Conservation (phyloP, 1,140 invertebrate genomes). For the Pseudomyrmex sp. region DNA sequence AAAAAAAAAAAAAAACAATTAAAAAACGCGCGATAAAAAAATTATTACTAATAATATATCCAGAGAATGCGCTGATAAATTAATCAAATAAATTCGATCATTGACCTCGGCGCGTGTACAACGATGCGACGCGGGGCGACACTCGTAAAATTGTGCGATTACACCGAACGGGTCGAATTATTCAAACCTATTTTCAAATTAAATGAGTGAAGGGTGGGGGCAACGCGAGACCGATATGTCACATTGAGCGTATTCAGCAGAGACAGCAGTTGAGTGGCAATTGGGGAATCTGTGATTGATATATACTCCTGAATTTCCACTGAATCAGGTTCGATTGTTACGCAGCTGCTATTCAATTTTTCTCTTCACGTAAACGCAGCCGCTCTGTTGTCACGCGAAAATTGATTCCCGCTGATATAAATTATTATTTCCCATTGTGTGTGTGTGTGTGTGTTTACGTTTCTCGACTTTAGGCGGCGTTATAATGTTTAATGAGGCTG, state of each 20-base stretch:
- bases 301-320: conserved; percentile 53
- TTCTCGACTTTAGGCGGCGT: neutral
- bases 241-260: conserved; percentile 52
- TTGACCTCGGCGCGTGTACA: neutral
- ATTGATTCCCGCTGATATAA: conserved; percentile 32
- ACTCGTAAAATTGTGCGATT: conserved; percentile 36
- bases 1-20: no score
- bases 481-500: conserved; percentile 14
- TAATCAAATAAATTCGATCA: conserved; percentile 21
- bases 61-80: no score
- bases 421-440: conserved; percentile 33
- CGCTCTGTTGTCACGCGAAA: conserved; percentile 24
- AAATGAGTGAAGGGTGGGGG: conserved; percentile 29
- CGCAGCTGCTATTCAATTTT: conserved; percentile 53
- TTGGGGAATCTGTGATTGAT: conserved; percentile 52
- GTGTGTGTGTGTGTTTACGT: neutral
- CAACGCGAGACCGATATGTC: conserved; percentile 54
- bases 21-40: no score
- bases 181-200: conserved; percentile 51
- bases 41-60: no score
- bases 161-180: conserved; percentile 29
- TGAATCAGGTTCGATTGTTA: conserved; percentile 60
- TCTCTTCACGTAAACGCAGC: conserved; percentile 44
- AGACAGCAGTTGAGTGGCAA: conserved; percentile 51
- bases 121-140: neutral